These are phyloP conservation scores for Chymomyza procnemis DNA, from an alignment of 2,888 invertebrate genomes.

Conservation along the genomic window DNA sequence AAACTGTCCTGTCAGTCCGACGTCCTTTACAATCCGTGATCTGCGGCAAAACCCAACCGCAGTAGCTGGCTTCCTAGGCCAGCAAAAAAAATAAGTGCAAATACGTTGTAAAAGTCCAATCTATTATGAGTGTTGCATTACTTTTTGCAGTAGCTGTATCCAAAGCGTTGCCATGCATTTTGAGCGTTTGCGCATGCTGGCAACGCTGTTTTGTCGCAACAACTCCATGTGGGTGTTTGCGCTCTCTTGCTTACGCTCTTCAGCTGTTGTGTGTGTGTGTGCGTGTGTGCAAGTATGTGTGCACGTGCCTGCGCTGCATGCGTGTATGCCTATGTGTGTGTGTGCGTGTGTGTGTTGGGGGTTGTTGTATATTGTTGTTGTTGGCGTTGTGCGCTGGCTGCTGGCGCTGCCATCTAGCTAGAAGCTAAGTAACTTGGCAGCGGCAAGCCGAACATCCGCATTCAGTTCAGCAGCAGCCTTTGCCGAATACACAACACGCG, in stretches of 20 bases:
- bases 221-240: constrained; percentile 31
- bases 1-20: too few relatives aligned
- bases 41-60: too few relatives aligned
- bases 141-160: constrained; percentile 38
- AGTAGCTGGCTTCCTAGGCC: too few relatives aligned
- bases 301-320: neutral
- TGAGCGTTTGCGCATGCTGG: constrained; percentile 41
- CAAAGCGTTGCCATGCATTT: constrained; percentile 37
- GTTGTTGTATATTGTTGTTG: constrained; percentile 24
- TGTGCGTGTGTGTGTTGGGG: neutral
- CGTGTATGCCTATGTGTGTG: neutral
- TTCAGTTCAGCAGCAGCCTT: constrained; percentile 73
- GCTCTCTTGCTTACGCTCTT: neutral
- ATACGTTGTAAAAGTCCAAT: too few relatives aligned
- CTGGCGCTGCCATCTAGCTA: constrained; percentile 17
- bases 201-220: constrained; percentile 37
- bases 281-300: neutral
- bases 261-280: constrained; percentile 10
- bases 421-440: constrained; percentile 50
- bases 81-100: too few relatives aligned
- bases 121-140: too few relatives aligned
- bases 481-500: constrained; percentile 56
- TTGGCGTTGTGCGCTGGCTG: constrained; percentile 23
- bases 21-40: too few relatives aligned
- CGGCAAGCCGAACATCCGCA: constrained; percentile 36